Evolutionary conservation across 2,113 vertebrate genomes (phyloP), one percentile per base, ranked within the genome.

Genomic region (Lycaon pictus): DNA sequence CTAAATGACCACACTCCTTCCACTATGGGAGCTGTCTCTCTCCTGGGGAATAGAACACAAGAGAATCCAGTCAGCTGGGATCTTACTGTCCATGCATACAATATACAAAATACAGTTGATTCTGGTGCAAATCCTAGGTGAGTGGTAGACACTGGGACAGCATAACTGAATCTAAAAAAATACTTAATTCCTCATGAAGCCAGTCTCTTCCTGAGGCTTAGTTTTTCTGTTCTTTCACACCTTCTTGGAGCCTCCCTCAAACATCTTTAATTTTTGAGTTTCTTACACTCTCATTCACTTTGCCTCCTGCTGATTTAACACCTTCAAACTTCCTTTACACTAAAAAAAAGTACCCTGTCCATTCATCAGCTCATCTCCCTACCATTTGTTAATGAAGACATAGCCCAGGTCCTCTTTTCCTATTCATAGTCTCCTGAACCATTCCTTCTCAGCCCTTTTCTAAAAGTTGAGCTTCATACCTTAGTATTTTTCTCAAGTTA

Each of bases 1-100:
- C 97, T 99, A 99, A 98, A 99, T 99, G 98, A 99, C 98, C 96
- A 99, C 98, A 90, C 99, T 99, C 97, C 98, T 99, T 98, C 98
- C 99, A 97, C 99, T 99, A 98, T 98, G 99, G 96, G 99, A 99
- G 98, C 99, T 99, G 98, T 97, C 98, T 98, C 98, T 99, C 97
- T 99, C 99, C 99, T 99, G 98, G 93, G 76, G 62, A 93, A 95
- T 8, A 95, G 37, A 90, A 95, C 72, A 93, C 37, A 95, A 35
- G 25, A 97, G 56, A 0, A n/a, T 56, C 84, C 32, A 92, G 92
- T 97, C 32, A 85, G 76, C 90, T 60, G 85, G 8, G 17, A n/a
- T 8, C 53, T 12, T 12, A n/a, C 16, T 37, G 32, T 20, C 37
- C 80, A 62, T 23, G 67, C 71, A 32, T n/a, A 74, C 3, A 84